phyloP scores from a whole-genome alignment of 1,140 invertebrate species.

The Drosophila albomicans region DNA sequence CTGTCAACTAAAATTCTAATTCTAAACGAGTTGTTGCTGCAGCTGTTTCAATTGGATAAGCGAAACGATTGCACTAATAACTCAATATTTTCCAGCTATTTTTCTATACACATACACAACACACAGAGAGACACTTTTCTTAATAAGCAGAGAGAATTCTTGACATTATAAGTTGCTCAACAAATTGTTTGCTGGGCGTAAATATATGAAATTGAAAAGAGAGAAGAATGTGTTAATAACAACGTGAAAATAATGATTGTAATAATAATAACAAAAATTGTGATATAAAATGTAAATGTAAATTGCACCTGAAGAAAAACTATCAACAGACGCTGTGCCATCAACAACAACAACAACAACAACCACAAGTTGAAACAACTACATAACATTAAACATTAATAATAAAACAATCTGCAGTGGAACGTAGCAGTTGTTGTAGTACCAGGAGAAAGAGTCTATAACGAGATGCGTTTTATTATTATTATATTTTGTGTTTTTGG shows the following conservation, averaged over 20 bases:
- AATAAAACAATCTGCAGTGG: conserved; percentile 38
- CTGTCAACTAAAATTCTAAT: conserved; percentile 18
- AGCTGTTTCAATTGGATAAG: background rate
- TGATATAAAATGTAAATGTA: conserved; percentile 83
- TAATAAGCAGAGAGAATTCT: conserved; percentile 57
- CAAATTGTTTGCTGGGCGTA: conserved; percentile 63
- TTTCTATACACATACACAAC: conserved; percentile 23
- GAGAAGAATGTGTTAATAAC: conserved; percentile 69
- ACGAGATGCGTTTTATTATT: conserved; percentile 36
- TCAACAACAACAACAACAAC: conserved; percentile 63
- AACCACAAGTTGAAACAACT: conserved; percentile 34
- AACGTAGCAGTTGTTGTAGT: conserved; percentile 33
- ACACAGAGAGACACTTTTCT: conserved; percentile 18
- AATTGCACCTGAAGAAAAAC: conserved; percentile 78
- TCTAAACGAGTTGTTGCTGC: conserved; percentile 12
- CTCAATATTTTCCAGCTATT: conserved; percentile 3
- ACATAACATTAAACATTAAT: conserved; percentile 37
- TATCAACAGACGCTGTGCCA: conserved; percentile 80
- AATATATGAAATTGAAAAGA: conserved; percentile 47
- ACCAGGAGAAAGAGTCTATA: conserved; percentile 17
- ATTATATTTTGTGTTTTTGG: conserved; percentile 38
- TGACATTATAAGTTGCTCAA: conserved; percentile 71
- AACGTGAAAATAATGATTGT: conserved; percentile 62
- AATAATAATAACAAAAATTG: conserved; percentile 68
- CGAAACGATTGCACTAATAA: conserved; percentile 6